Percentiles rank a stretch among this genome's conserved stretches.
These are phyloP conservation scores for Micromussa lordhowensis DNA, from an alignment of 92 coral and sea anemone genomes.

Conservation along the genomic window DNA sequence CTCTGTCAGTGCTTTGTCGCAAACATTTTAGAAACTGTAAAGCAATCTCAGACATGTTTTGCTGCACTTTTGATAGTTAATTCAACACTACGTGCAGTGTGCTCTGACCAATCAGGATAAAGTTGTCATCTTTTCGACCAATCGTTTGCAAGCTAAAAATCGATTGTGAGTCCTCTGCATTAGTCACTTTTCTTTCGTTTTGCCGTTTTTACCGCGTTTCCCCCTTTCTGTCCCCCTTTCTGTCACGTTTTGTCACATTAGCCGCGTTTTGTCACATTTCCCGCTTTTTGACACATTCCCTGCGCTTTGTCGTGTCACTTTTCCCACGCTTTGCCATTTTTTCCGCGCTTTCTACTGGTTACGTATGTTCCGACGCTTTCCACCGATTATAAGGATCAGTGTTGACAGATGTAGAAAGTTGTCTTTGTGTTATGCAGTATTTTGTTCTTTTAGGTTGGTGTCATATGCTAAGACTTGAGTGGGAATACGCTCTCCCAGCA, in stretches of 20 bases:
- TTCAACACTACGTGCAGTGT: no score
- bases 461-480: conserved; percentile 87
- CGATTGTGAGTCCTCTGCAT: neutral
- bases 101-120: neutral
- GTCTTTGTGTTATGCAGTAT: no score
- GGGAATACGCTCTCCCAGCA: conserved; percentile 95
- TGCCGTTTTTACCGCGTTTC: no score
- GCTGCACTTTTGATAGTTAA: no score
- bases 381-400: neutral
- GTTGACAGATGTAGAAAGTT: no score
- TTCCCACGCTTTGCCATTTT: no score
- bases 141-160: no score
- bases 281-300: no score
- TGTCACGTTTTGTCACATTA: neutral
- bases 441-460: conserved; percentile 83
- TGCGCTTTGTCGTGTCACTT: no score
- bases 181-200: no score
- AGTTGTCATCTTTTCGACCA: neutral
- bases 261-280: neutral
- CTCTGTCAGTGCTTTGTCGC: neutral
- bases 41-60: no score
- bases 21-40: neutral
- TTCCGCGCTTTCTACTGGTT: neutral
- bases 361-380: neutral
- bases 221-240: no score